Evolutionary conservation across 2,888 invertebrate genomes (phyloP).

Genomic region (Xestia rhomboidea): DNA sequence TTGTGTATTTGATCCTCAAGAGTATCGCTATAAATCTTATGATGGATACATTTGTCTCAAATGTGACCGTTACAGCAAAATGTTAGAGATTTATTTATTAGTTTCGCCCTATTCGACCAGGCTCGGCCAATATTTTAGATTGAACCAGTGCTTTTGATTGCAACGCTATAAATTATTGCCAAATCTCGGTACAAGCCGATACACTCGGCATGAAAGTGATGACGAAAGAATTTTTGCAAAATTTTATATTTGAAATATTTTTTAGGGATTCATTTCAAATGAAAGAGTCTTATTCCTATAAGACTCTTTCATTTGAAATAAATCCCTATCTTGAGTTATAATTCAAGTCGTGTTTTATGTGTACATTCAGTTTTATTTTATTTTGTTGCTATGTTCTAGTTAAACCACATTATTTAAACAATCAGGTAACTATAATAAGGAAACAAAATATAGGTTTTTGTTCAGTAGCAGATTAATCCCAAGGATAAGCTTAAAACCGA

Average conservation of each 20-base stretch:
- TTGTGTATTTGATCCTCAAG: neutral
- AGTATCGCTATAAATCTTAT: slow-evolving; percentile 37
- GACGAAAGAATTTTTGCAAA: neutral
- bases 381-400: neutral
- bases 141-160: slow-evolving; percentile 43
- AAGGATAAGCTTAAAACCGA: neutral
- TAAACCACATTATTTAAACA: neutral
- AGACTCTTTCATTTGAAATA: too few relatives aligned
- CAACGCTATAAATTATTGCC: slow-evolving; percentile 34
- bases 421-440: neutral
- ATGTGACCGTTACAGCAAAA: slow-evolving; percentile 27
- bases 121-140: slow-evolving; percentile 37
- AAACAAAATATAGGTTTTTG: neutral
- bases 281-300: too few relatives aligned
- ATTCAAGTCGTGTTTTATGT: neutral
- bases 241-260: neutral
- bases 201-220: neutral
- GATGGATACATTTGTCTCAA: slow-evolving; percentile 36
- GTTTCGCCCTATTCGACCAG: slow-evolving; percentile 28
- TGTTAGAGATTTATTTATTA: slow-evolving; percentile 39
- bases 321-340: neutral
- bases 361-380: neutral
- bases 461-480: neutral
- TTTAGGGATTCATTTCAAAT: too few relatives aligned
- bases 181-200: neutral